These are phyloP conservation scores for Montipora efflorescens DNA, from an alignment of 64 coral and sea anemone species.

Conservation along the genomic window DNA sequence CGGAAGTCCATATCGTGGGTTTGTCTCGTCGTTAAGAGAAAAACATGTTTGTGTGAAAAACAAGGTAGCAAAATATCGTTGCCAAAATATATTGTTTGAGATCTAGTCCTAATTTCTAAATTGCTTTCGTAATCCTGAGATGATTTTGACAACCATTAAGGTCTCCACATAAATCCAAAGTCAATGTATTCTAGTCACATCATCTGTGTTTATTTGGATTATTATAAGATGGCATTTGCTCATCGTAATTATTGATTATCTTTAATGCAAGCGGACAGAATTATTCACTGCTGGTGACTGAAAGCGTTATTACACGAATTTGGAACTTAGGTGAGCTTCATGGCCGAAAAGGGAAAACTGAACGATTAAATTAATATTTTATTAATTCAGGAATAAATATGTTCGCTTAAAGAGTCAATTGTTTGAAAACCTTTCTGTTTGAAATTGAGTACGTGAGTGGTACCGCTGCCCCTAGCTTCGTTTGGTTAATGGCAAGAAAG, in stretches of 20 bases:
- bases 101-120: neutral
- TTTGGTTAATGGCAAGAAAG: no score
- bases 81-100: neutral
- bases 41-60: neutral
- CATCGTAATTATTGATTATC: neutral
- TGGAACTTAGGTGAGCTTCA: no score
- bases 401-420: neutral
- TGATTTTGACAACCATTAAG: neutral
- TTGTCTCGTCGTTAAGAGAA: neutral
- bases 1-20: neutral
- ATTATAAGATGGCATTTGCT: neutral
- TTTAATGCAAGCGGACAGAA: neutral
- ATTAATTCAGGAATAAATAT: neutral
- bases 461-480: neutral
- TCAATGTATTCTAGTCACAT: slow-evolving; percentile 2
- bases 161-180: neutral
- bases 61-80: neutral
- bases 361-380: neutral
- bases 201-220: neutral
- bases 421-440: neutral
- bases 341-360: no score
- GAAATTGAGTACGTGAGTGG: neutral
- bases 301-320: no score
- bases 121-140: neutral
- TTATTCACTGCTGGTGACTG: neutral